Percentiles rank a stretch among this genome's conserved stretches.
Evolutionary conservation across 2,113 vertebrate species (phyloP).

Genomic region (Amazona vittata): DNA sequence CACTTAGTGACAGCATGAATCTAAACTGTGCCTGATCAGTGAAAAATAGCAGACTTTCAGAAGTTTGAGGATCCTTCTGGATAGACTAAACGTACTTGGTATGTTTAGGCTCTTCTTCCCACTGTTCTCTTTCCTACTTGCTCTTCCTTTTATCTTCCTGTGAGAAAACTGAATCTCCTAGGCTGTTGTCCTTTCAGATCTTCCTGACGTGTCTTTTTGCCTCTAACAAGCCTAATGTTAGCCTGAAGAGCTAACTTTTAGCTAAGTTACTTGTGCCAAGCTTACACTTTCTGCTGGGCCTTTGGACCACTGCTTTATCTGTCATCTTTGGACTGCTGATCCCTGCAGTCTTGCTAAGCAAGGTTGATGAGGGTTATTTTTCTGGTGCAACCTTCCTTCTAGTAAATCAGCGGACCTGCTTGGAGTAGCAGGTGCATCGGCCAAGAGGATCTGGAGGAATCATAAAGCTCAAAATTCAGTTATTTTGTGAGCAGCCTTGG

Average conservation of each 20-base stretch:
- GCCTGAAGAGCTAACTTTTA: background rate
- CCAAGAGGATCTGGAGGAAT: background rate
- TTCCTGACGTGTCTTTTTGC: background rate
- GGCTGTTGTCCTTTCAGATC: background rate
- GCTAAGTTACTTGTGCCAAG: background rate
- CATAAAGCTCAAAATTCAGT: background rate
- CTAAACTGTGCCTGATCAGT: background rate
- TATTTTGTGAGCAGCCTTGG: background rate
- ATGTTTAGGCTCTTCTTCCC: background rate
- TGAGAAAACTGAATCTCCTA: background rate
- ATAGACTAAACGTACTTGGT: background rate
- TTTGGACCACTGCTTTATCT: background rate
- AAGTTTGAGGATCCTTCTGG: background rate
- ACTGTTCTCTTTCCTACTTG: background rate
- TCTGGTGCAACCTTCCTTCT: background rate
- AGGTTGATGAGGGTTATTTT: background rate
- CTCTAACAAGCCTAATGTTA: background rate
- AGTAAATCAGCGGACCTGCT: background rate
- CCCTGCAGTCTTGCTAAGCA: background rate
- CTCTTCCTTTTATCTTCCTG: background rate
- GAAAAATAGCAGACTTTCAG: background rate
- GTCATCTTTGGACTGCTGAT: background rate
- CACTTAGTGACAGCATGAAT: background rate
- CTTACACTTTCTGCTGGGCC: background rate
- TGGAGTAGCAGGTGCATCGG: background rate